These are phyloP conservation scores for Keiferia lycopersicella DNA, from an alignment of 2,888 invertebrate genomes.

Conservation along the genomic window DNA sequence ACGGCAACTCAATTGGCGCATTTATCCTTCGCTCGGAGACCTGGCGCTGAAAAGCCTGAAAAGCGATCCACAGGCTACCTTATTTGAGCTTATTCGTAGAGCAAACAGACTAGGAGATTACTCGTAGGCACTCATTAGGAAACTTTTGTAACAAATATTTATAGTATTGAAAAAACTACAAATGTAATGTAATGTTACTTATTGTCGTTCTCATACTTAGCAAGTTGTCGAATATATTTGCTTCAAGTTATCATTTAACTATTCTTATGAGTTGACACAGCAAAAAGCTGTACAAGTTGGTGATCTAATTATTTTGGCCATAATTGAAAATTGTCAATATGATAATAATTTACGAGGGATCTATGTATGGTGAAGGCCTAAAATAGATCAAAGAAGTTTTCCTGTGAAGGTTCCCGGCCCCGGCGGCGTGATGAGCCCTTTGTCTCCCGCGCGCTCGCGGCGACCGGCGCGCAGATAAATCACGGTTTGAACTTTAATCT, in stretches of 20 bases:
- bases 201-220: too few species aligned
- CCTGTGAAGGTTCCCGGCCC: neutral
- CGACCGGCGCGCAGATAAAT: neutral
- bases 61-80: neutral
- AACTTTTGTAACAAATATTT: too few species aligned
- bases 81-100: neutral
- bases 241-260: too few species aligned
- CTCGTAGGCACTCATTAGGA: too few species aligned
- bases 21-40: neutral
- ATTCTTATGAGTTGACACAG: too few species aligned
- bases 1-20: conserved; percentile 3
- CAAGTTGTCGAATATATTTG: too few species aligned
- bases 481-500: conserved; percentile 11
- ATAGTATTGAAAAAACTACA: too few species aligned
- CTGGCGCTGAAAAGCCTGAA: neutral
- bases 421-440: conserved; percentile 1
- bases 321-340: too few species aligned
- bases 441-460: neutral
- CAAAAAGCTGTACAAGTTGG: too few species aligned
- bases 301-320: too few species aligned
- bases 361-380: too few species aligned
- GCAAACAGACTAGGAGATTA: neutral
- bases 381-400: neutral
- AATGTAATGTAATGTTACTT: too few species aligned
- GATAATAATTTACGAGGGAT: neutral